Evolutionary conservation across 2,888 invertebrate genomes (phyloP), one percentile per base, ranked within the genome.

Genomic region (Rhamphomyia laevipes): DNA sequence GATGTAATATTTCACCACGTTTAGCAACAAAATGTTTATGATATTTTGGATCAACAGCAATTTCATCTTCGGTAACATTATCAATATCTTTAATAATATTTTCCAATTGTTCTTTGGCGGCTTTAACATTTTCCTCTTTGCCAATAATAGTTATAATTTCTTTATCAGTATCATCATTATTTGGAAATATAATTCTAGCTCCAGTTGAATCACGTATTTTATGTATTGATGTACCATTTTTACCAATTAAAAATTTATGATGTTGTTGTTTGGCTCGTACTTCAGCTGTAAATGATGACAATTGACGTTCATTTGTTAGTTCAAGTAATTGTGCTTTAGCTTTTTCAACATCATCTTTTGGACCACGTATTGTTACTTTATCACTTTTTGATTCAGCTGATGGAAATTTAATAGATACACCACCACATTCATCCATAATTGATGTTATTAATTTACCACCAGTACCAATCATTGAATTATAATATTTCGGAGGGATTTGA

Each of bases 361-460:
- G 94, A 23, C 97, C 97, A 60, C 87, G 81, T 60, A 99, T 86
- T 37, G 83, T 82, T 2, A 84, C 88, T 67, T 92, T 90, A 64
- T 97, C 95, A 61, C 90, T 93, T 63, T 86, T 86, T 58, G 86
- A 84, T 57, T 95, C 94, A 42, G 88, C 81, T 17, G 85, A 78
- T 10, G 97, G 96, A 72, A 97, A 96, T 68, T 92, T 90, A 58
- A 99, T 94, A 46, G 87, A 80, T 13, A 97, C 96, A 9, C 94
- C 94, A n/a, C 94, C 95, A 66, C 95, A 96, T 63, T 97, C 96
- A 62, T 96, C 94, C 81, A 89, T 91, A 55, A 99, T 93, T 54
- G 94, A 86, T 62, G 88, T 87, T 63, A 97, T 92, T 54, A 96
- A 76, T 67, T 92, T 91, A 21, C 93, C 94, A 53, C 90, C 87